Evolutionary conservation across 1,140 invertebrate genomes (phyloP), one percentile per base, ranked within the genome.

Genomic region (Medauroidea extradentata): DNA sequence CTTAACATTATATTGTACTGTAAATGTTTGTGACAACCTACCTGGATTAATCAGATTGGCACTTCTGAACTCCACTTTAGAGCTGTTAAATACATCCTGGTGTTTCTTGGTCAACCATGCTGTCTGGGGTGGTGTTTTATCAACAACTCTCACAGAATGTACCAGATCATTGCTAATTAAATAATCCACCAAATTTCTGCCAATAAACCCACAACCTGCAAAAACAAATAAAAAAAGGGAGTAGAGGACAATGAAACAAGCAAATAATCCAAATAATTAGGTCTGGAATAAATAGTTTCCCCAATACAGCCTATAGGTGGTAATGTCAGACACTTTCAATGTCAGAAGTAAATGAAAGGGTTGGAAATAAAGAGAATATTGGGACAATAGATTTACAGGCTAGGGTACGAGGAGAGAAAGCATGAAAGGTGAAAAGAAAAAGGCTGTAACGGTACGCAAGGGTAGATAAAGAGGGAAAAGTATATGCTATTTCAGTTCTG

Each of bases 41-140:
- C 93, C 85, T 81, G 83, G 72, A 78, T 91, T 93, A 61, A 94
- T 94, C 25, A 96, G 81, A 78, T 95, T 95, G 38, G 90, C 89
- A 79, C 93, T 95, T 74, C 84, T 87, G 71, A 94, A 95, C 72
- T 93, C 88, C n/a, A 96, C 84, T 68, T 85, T 76, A 51, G 87
- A 81, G 73, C 81, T 79, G 27, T 84, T 75, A 75, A 94, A 94
- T 38, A 83, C 74, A 67, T 83, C 79, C 50, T 83, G 78, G 69
- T 94, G 91, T 62, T 77, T 75, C 11, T 79, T 73, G 72, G 92
- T 94, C 5, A 96, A 74, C 87, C 92, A 96, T 3, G 91, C 92
- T 66, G 91, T 88, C 75, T 93, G 89, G 2, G 93, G 93, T 24
- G 91, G 92, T 16, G 93, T 92, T 79, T 96, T 96, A 77, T 96